Evolutionary conservation across 2,113 vertebrate species (phyloP), one percentile per base, ranked within the genome.

Genomic region (Rhombomys opimus): DNA sequence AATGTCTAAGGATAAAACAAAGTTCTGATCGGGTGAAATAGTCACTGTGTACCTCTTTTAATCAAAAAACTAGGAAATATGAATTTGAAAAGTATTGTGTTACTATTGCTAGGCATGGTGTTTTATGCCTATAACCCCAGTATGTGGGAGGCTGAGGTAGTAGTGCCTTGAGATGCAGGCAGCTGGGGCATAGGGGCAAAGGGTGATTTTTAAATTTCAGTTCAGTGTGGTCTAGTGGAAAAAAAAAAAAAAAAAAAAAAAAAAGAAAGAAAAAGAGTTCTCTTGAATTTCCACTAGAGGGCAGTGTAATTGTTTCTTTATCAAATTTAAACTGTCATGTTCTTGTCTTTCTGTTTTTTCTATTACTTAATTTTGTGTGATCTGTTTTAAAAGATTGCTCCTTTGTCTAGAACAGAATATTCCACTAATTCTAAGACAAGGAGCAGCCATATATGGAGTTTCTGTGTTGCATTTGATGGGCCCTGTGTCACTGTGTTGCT

Each of bases 251-350:
- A 57, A 35, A 20, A 32, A 1, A 22, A 6, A 35, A 17, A 72
- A 57, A 57, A 80, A 57, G 35, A 57, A 20, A 30, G 3, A 22
- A 17, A n/a, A n/a, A 72, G 70, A 96, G 65, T 98, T 96, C 91
- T 97, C 93, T 54, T 89, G 7, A 94, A 0, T 94, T 95, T 84
- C 98, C 98, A 97, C 98, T 98, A 98, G 98, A 98, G 98, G 98
- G 95, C 97, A 97, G 96, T 98, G 96, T 97, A 98, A 96, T 90
- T 93, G 35, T 84, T 84, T 20, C 89, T 96, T 78, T 81, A 38
- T 54, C 30, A 18, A 90, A 25, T 93, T 91, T 91, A 82, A 77
- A 6, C 8, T 76, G 35, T 52, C 65, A 87, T 46, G 80, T 18
- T 38, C 46, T 93, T 88, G 8, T 82, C 32, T 77, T 76, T 9